These are phyloP conservation scores for Elgaria multicarinata DNA, from an alignment of 2,113 vertebrate genomes.

Conservation along the genomic window DNA sequence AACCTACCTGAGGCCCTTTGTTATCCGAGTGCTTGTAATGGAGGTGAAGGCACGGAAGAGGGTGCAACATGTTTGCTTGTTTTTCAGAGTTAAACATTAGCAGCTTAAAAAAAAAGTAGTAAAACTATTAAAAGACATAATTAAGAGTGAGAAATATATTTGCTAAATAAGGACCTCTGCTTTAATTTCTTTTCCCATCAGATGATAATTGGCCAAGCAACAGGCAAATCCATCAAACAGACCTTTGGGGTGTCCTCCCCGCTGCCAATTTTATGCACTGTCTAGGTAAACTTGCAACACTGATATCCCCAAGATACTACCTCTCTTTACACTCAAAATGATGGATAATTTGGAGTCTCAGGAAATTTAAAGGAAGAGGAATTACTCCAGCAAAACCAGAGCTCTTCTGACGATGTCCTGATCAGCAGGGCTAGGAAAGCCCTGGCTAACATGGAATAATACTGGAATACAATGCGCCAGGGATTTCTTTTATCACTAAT, in stretches of 20 bases:
- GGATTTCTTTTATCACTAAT: background rate
- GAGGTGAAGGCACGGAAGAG: constrained; percentile 88
- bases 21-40: constrained; percentile 92
- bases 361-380: background rate
- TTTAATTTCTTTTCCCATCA: background rate
- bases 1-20: constrained; percentile 91
- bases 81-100: constrained; percentile 86
- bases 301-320: background rate
- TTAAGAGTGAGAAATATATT: background rate
- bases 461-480: background rate
- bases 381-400: background rate
- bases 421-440: background rate
- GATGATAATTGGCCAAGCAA: background rate
- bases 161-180: background rate
- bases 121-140: constrained; percentile 4
- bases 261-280: background rate
- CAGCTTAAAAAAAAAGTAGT: constrained; percentile 79
- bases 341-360: background rate
- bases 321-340: background rate
- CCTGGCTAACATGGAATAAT: background rate
- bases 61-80: constrained; percentile 66
- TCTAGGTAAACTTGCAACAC: background rate
- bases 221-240: background rate
- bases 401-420: background rate
- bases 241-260: background rate